Evolutionary conservation across 2,797 vertebrate species (phyloP).

Genomic region (Dicrostonyx torquatus): DNA sequence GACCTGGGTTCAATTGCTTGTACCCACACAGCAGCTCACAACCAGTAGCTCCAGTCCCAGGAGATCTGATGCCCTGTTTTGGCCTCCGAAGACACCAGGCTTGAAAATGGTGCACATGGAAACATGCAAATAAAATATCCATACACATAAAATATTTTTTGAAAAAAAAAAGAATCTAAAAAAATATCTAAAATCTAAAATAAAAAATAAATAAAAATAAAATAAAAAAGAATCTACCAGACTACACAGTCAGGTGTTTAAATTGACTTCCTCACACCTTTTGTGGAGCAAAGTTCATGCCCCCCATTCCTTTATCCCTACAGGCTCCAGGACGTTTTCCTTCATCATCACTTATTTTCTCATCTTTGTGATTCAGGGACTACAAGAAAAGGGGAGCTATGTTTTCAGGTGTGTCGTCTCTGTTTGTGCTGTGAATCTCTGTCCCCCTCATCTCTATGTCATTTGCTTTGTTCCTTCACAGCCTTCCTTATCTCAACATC

Average conservation of each 20-base stretch:
- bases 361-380: background rate
- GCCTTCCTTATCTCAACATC: background rate
- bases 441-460: background rate
- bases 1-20: background rate
- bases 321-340: background rate
- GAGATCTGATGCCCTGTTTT: background rate
- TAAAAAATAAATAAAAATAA: background rate
- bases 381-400: background rate
- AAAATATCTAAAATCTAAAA: background rate
- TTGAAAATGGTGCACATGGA: background rate
- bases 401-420: background rate
- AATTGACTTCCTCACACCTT: background rate
- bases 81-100: background rate
- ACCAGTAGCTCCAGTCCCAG: background rate
- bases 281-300: background rate
- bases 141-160: background rate
- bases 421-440: background rate
- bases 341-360: conserved; percentile 33
- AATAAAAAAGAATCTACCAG: background rate
- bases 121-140: background rate
- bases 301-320: background rate
- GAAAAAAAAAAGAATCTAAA: background rate
- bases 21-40: background rate
- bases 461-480: background rate
- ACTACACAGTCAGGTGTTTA: background rate